Conservation (phyloP, 2,113 vertebrate genomes). For the Sceloporus tristichus region DNA sequence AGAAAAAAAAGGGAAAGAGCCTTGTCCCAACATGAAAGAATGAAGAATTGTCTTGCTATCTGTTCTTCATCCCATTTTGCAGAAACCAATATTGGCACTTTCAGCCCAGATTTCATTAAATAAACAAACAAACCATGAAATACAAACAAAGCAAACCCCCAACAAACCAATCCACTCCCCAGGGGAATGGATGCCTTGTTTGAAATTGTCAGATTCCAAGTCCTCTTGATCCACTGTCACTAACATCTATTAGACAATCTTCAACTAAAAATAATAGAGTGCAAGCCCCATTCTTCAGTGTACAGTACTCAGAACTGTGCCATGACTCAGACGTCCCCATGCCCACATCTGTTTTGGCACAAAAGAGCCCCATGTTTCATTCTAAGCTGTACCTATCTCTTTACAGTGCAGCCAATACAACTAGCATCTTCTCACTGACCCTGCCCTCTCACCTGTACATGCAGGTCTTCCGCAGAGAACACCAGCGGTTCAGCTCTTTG, state of each 20-base stretch:
- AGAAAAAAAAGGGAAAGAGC: not conserved
- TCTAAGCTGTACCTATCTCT: not conserved
- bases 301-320: not conserved
- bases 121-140: not conserved
- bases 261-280: too few relatives aligned
- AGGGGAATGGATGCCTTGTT: too few relatives aligned
- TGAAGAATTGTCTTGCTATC: not conserved
- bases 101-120: too few relatives aligned
- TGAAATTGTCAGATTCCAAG: not conserved
- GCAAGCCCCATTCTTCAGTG: not conserved
- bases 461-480: slow-evolving; percentile 91
- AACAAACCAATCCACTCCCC: too few relatives aligned
- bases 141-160: not conserved
- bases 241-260: too few relatives aligned
- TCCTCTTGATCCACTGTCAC: too few relatives aligned
- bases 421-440: not conserved
- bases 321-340: not conserved
- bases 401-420: not conserved
- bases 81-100: not conserved
- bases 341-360: not conserved
- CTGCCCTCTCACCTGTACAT: slow-evolving; percentile 87
- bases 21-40: not conserved
- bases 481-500: slow-evolving; percentile 91
- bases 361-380: not conserved
- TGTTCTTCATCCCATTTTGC: not conserved